Percentiles rank a stretch among this genome's conserved stretches.
Evolutionary conservation across 1,140 invertebrate genomes (phyloP).

Genomic region (Drosophila dunni): DNA sequence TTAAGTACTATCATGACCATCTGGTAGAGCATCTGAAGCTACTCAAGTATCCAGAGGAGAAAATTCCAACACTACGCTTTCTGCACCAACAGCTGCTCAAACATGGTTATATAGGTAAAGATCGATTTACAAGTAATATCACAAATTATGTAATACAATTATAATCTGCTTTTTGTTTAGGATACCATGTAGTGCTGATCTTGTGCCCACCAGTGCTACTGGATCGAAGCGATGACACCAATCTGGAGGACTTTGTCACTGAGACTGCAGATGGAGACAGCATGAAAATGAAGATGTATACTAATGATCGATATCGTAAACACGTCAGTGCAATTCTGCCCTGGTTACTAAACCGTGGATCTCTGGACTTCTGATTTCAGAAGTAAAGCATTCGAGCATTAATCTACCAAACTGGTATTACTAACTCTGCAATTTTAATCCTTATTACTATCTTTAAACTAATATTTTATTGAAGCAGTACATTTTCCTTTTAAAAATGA

Average conservation of each 20-base stretch:
- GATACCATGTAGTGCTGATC: constrained; percentile 45
- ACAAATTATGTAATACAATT: not conserved
- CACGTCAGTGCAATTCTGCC: constrained; percentile 48
- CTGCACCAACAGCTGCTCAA: constrained; percentile 66
- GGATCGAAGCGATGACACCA: constrained; percentile 48
- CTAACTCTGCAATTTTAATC: too few species aligned
- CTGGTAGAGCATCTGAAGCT: constrained; percentile 52
- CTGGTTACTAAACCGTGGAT: constrained; percentile 53
- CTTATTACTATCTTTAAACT: too few species aligned
- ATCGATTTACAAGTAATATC: not conserved
- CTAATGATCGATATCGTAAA: constrained; percentile 48
- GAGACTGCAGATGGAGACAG: constrained; percentile 41
- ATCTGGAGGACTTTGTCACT: constrained; percentile 50
- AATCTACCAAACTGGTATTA: too few species aligned
- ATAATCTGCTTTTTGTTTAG: constrained; percentile 6
- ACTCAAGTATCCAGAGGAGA: constrained; percentile 56
- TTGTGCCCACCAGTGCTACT: constrained; percentile 56
- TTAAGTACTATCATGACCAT: constrained; percentile 65
- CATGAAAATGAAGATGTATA: constrained; percentile 57
- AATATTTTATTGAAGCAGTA: too few species aligned
- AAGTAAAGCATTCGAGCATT: not conserved
- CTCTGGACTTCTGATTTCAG: constrained; percentile 16
- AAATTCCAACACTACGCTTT: constrained; percentile 76
- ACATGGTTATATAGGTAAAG: constrained; percentile 56
- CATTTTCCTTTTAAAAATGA: too few species aligned